phyloP scores from a whole-genome alignment of 2,797 vertebrate species.

The Myotis myotis region DNA sequence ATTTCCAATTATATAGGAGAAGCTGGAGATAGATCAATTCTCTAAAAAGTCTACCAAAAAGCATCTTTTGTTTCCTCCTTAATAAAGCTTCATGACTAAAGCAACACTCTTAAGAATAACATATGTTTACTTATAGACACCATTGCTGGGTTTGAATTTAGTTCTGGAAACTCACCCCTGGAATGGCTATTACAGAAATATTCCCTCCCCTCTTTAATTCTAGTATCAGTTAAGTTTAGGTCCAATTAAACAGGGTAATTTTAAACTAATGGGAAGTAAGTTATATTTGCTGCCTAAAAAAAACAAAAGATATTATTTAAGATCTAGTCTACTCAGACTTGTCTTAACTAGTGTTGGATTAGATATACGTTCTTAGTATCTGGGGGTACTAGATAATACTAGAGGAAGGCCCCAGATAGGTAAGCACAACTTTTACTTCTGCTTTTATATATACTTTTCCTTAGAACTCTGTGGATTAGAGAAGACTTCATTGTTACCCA shows the following conservation, averaged over 20 bases:
- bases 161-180: not conserved
- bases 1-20: conserved; percentile 19
- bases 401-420: not conserved
- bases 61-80: not conserved
- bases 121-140: not conserved
- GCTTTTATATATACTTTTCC: not conserved
- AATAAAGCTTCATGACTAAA: not conserved
- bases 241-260: not conserved
- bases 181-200: conserved; percentile 25
- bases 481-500: not conserved
- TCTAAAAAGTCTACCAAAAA: not conserved
- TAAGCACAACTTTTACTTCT: not conserved
- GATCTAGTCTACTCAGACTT: not conserved
- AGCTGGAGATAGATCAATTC: not conserved
- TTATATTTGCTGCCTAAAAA: not conserved
- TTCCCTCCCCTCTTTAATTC: not conserved
- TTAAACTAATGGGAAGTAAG: not conserved
- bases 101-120: not conserved
- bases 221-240: not conserved
- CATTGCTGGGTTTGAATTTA: not conserved
- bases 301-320: not conserved
- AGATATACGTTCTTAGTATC: not conserved
- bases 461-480: not conserved
- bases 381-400: not conserved
- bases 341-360: not conserved